Base-by-base conservation (phyloP, 2,888 invertebrate species). In the Drosophila infuscata region DNA sequence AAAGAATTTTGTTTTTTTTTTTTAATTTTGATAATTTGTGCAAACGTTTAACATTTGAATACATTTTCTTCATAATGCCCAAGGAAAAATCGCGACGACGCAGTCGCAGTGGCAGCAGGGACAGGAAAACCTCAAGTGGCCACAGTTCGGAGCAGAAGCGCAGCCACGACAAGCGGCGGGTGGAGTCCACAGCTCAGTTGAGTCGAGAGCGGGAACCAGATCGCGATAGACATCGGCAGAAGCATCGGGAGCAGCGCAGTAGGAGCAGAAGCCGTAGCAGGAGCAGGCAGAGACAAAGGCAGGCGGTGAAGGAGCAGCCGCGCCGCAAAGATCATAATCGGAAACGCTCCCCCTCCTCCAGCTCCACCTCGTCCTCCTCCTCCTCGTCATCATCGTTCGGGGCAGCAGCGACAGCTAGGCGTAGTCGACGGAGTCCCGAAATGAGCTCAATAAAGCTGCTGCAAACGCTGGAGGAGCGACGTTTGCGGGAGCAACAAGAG, bases 391-490 rank as follows among this genome's bases (percentile, higher is more conserved):
- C 54, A 4, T 38, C 56, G 17, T 5, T 49, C 43, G 9, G 8
- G 35, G 35, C 11, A 12, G 3, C 35, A 0, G 2, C 25, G 29
- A 12, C 56, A 38, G 17, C 30, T 30, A 12, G 46, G 11, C 46
- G 33, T 11, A 33, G 38, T 36, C 65, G 25, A n/a, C 70, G 70
- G n/a, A 63, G 66, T 36, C 17, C 80, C 7, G 72, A 74, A 25
- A 74, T 69, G 56, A 80, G 8, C 8, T 75, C 90, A 0, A 76
- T 96, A 0, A 95, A 96, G 87, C 91, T 97, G 32, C 91, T 98
- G 75, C 95, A 96, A 90, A 94, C 96, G 81, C 92, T 98, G 20
- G 96, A 97, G 88, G 95, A 95, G 0, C 96, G 97, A 84, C 94
- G 97, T 1, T 82, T 95, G 20, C 94, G 95, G 59, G 94, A 95